Conservation (phyloP, 1,140 invertebrate genomes). For the Microplitis mediator region DNA sequence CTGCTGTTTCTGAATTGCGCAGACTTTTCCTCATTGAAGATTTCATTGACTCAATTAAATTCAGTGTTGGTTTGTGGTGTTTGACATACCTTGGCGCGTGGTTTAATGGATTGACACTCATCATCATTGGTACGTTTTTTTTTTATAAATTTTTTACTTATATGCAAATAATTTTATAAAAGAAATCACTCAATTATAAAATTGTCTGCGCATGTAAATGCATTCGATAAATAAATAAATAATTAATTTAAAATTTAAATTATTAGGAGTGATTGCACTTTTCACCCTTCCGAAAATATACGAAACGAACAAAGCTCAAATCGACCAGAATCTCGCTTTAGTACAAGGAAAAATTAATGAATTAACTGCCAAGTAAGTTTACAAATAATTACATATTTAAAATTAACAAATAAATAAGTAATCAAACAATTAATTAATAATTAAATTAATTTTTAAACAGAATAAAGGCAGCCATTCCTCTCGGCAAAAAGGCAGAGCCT, state of each 20-base stretch:
- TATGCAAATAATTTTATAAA: background rate
- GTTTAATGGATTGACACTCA: constrained; percentile 97
- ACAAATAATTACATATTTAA: no score
- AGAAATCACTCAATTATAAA: background rate
- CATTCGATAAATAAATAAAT: constrained; percentile 11
- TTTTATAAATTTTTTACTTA: background rate
- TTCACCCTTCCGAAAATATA: constrained; percentile 98
- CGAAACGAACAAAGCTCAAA: constrained; percentile 96
- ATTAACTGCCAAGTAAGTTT: constrained; percentile 82
- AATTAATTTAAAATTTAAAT: constrained; percentile 40
- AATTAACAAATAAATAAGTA: no score
- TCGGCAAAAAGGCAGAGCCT: constrained; percentile 84
- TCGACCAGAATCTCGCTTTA: constrained; percentile 91
- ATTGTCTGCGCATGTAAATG: background rate
- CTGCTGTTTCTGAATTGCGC: constrained; percentile 78
- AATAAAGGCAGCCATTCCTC: constrained; percentile 87
- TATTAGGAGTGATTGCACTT: constrained; percentile 85
- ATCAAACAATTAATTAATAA: background rate
- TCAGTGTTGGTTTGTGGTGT: constrained; percentile 90
- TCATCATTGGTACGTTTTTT: constrained; percentile 79
- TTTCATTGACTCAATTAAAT: constrained; percentile 93
- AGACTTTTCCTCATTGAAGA: constrained; percentile 95
- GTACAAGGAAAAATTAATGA: constrained; percentile 88
- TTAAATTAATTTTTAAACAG: constrained; percentile 64
- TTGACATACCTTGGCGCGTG: constrained; percentile 95